These are phyloP conservation scores for Micrastur ruficollis DNA, from an alignment of 2,797 vertebrate genomes.

Conservation along the genomic window DNA sequence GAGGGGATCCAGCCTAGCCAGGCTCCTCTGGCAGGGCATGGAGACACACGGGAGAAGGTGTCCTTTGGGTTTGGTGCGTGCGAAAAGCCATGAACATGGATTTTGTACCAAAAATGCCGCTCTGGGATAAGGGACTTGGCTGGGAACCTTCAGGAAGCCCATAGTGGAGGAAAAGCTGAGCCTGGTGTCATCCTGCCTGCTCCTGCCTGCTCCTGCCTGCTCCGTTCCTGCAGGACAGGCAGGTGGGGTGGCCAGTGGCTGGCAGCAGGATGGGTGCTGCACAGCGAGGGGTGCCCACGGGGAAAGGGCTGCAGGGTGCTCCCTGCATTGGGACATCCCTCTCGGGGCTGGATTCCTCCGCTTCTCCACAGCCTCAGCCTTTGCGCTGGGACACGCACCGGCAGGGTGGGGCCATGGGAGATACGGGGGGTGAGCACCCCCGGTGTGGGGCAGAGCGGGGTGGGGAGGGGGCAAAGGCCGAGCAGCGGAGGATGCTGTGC, in stretches of 20 bases:
- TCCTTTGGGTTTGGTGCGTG: background rate
- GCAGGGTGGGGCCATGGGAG: background rate
- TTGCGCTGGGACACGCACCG: rapidly evolving
- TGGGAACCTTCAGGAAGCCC: background rate
- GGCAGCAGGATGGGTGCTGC: rapidly evolving
- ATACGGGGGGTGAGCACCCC: background rate
- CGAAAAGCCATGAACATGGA: rapidly evolving
- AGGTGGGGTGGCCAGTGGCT: background rate
- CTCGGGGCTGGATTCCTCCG: background rate
- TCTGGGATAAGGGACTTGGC: background rate
- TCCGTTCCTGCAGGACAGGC: rapidly evolving
- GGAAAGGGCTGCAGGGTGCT: rapidly evolving
- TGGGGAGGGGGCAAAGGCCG: background rate
- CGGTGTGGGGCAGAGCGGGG: rapidly evolving
- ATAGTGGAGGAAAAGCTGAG: background rate
- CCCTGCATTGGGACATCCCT: rapidly evolving
- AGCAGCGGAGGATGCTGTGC: background rate
- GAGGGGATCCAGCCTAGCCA: background rate
- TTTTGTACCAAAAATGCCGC: background rate
- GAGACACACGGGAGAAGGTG: rapidly evolving
- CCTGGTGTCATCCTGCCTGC: background rate
- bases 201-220: background rate
- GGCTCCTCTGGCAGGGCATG: background rate
- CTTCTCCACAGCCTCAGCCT: background rate
- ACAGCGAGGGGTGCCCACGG: rapidly evolving